A percentile compares a stretch with the other conserved stretches of the same genome.
Conservation (phyloP, 2,113 vertebrate species). For the Myrmophylax atrothorax region DNA sequence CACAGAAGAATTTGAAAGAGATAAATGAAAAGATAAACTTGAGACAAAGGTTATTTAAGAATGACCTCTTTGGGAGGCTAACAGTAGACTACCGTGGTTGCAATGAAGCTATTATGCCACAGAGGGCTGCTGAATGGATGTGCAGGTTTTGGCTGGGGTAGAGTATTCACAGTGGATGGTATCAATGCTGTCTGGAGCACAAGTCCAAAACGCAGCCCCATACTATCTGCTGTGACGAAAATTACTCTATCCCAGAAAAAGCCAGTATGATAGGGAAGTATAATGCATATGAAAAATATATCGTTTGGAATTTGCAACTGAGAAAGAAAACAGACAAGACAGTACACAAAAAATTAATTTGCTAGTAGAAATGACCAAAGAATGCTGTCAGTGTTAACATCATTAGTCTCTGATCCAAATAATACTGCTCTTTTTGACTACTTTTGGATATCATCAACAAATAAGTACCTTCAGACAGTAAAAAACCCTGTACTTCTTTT, state of each 20-base stretch:
- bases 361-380: neutral
- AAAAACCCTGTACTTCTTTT: neutral
- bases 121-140: neutral
- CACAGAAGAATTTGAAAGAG: neutral
- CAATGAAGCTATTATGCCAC: fast-evolving
- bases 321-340: neutral
- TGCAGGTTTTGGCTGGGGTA: neutral
- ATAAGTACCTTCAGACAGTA: neutral
- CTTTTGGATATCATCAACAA: neutral
- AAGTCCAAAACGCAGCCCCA: neutral
- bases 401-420: neutral
- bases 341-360: neutral
- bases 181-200: neutral
- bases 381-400: neutral
- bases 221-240: neutral
- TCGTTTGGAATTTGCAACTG: neutral
- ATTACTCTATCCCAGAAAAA: neutral
- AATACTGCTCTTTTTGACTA: neutral
- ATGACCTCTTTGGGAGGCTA: neutral
- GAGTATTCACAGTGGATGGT: neutral
- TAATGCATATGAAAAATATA: neutral
- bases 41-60: neutral
- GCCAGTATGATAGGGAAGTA: neutral
- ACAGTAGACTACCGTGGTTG: fast-evolving
- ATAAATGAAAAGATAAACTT: neutral